These are phyloP conservation scores for Conus ventricosus DNA, from an alignment of 1,140 invertebrate genomes.

Conservation along the genomic window DNA sequence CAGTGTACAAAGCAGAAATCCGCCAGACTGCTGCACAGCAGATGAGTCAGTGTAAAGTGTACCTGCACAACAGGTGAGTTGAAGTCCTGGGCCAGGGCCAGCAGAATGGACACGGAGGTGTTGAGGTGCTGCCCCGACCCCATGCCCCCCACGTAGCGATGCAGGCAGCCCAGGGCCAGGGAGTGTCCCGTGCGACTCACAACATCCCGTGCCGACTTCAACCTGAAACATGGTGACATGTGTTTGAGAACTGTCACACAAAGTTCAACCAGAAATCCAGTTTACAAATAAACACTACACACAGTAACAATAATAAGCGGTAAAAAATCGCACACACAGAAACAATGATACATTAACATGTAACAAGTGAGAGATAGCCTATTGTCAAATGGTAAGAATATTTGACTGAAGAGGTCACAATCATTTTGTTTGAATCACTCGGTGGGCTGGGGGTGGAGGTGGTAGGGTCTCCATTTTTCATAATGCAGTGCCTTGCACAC, in stretches of 20 bases:
- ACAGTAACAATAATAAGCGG: too few species aligned
- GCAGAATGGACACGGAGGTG: slow-evolving; percentile 93
- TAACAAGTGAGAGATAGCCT: neutral
- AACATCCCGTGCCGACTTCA: slow-evolving; percentile 91
- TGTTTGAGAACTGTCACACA: neutral
- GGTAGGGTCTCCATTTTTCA: too few species aligned
- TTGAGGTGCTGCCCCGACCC: slow-evolving; percentile 94
- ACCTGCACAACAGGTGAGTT: slow-evolving; percentile 93
- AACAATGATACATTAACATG: neutral
- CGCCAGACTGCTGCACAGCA: too few species aligned
- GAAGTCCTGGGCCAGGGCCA: slow-evolving; percentile 95
- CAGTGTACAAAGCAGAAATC: neutral
- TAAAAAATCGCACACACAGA: too few species aligned
- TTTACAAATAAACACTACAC: too few species aligned
- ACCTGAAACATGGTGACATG: slow-evolving; percentile 59
- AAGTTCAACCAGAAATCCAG: too few species aligned
- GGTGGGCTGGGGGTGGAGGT: too few species aligned
- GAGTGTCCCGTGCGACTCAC: slow-evolving; percentile 93
- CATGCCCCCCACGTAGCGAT: slow-evolving; percentile 92
- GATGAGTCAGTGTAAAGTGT: neutral
- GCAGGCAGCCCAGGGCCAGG: slow-evolving; percentile 92
- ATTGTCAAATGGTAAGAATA: neutral
- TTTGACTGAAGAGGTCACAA: neutral
- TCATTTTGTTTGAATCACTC: too few species aligned
- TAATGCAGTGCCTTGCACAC: too few species aligned